phyloP scores from a whole-genome alignment of 2,888 invertebrate species.

The Nebria salina region DNA sequence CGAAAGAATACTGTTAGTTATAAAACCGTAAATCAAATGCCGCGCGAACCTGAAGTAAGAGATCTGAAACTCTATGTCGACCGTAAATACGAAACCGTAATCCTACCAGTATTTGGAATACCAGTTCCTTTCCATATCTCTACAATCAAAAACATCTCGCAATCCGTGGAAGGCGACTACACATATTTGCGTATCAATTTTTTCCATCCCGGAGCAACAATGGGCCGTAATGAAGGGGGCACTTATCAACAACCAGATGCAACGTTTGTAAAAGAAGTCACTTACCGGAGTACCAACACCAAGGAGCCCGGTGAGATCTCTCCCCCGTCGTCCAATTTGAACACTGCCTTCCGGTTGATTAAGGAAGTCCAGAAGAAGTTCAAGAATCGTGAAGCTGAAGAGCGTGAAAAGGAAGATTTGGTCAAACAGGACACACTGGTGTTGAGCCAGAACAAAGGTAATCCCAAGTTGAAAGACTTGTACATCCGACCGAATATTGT shows the following conservation, averaged over 20 bases:
- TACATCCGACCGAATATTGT: constrained; percentile 99
- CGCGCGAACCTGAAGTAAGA: constrained; percentile 91
- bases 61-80: constrained; percentile 96
- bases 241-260: constrained; percentile 95
- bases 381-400: constrained; percentile 97
- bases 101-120: constrained; percentile 94
- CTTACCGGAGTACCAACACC: constrained; percentile 96
- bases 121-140: constrained; percentile 99
- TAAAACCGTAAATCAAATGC: constrained; percentile 91
- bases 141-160: constrained; percentile 98
- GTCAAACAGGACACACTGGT: constrained; percentile 98
- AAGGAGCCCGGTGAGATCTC: constrained; percentile 96
- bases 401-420: constrained; percentile 97
- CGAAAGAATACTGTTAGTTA: constrained; percentile 96
- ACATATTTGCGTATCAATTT: constrained; percentile 98
- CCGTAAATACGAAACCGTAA: constrained; percentile 97
- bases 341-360: constrained; percentile 95
- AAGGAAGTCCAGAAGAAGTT: constrained; percentile 98
- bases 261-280: constrained; percentile 98
- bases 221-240: constrained; percentile 92
- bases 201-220: constrained; percentile 97
- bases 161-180: constrained; percentile 98
- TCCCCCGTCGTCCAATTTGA: constrained; percentile 94
- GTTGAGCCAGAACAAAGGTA: constrained; percentile 94
- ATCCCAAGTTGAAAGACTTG: constrained; percentile 96